These are phyloP conservation scores for Girardinus metallicus DNA, from an alignment of 2,797 vertebrate genomes.

Conservation along the genomic window DNA sequence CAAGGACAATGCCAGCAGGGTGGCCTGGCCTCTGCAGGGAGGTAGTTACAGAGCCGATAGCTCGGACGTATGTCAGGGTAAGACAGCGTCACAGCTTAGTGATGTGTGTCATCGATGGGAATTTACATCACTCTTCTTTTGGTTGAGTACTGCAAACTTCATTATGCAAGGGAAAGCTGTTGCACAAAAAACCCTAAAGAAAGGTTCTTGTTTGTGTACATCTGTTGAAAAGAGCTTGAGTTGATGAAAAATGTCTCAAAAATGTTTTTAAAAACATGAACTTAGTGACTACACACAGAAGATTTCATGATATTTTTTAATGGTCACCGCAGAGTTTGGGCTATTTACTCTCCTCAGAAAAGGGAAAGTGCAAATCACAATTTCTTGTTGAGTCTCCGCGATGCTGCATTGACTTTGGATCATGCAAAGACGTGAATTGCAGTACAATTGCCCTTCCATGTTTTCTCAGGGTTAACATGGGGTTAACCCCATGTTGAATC, in stretches of 20 bases:
- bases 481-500: neutral
- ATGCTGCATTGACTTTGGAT: slow-evolving; percentile 11
- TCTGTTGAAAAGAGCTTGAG: neutral
- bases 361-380: neutral
- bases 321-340: neutral
- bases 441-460: neutral
- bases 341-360: neutral
- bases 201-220: neutral
- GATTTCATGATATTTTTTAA: neutral
- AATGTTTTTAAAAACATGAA: neutral
- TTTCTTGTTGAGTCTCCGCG: neutral
- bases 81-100: neutral
- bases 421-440: slow-evolving; percentile 1
- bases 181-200: neutral
- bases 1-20: neutral
- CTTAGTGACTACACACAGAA: neutral
- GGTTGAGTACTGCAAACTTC: neutral
- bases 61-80: neutral
- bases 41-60: neutral
- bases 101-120: neutral
- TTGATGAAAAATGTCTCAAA: neutral
- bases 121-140: no score
- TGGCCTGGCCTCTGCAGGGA: neutral
- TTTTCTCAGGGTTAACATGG: slow-evolving; percentile 1
- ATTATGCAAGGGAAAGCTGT: neutral